phyloP scores from a whole-genome alignment of 2,113 vertebrate species.

The Gnathonemus echidnorhynchus region DNA sequence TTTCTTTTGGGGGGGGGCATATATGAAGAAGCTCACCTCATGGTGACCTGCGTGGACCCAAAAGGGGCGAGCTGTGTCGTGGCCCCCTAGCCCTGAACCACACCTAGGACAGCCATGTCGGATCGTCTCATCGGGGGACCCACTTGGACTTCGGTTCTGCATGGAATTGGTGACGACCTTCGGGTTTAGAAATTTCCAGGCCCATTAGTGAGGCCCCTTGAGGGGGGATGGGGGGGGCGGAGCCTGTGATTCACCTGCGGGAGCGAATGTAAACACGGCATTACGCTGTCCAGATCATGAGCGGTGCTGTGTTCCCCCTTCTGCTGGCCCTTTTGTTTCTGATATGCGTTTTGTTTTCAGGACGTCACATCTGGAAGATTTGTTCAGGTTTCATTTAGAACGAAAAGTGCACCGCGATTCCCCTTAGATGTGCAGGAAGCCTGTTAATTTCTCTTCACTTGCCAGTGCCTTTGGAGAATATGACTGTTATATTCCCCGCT shows the following conservation, averaged over 20 bases:
- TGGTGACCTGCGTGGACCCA: background rate
- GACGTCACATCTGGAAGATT: background rate
- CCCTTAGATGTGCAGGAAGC: background rate
- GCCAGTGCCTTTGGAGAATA: conserved; percentile 3
- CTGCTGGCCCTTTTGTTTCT: background rate
- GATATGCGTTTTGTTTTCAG: background rate
- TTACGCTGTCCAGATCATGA: background rate
- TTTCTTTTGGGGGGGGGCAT: background rate
- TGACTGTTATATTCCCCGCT: background rate
- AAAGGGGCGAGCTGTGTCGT: background rate
- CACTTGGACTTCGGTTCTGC: background rate
- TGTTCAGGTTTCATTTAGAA: background rate
- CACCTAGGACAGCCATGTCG: background rate
- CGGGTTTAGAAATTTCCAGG: background rate
- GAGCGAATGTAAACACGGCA: background rate
- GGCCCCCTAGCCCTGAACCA: background rate
- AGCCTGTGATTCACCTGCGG: background rate
- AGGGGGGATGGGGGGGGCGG: too few species aligned
- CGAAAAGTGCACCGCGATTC: background rate
- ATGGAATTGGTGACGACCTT: background rate
- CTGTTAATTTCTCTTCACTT: background rate
- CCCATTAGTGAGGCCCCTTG: background rate
- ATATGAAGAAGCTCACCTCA: background rate
- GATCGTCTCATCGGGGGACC: background rate
- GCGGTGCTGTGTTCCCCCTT: background rate